Base-by-base conservation (phyloP, 2,888 invertebrate genomes). In the Callosobruchus maculatus region DNA sequence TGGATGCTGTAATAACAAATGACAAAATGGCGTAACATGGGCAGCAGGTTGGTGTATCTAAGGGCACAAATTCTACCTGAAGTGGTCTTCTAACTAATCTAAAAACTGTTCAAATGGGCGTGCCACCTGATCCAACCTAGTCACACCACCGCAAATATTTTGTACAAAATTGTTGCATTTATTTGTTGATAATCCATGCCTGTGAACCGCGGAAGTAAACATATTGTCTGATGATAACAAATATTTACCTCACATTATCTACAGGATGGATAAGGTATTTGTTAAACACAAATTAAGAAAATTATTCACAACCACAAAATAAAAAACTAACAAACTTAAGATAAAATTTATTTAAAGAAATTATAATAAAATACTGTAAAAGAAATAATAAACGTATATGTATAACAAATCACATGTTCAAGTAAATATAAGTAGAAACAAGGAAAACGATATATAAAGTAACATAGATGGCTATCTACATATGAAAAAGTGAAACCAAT, bases 311-410 rank as follows among this genome's bases (percentile, higher is more conserved):
- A 18, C 22, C 67, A 71, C 0, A 22, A 71, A 71, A 22, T 68
- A 73, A 21, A 70, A 66, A 49, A 49, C 49, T 13, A 49, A 49
- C 9, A 13, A 49, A 49, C 49, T 49, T 49, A 49, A 49, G 9
- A 13, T 13, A 49, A 49, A 13, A 3, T 72, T 74, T 70, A 21
- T 22, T 66, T 22, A 72, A 70, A 26, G 30, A 30, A 68, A 69
- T 70, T 74, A 75, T 67, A 72, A 31, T 72, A 70, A 75, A 67
- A 71, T 71, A n/a, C n/a, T n/a, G 67, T 74, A 26, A 67, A 74
- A 66, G 31, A 22, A 75, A 71, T 7, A 13, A 49, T 13, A 49
- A 49, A 49, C 13, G 13, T 13, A 49, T 13, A 7, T 49, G 13
- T 18, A 49, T 13, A 18, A 18, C 18, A 49, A 13, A 49, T 13